Evolutionary conservation across 2,888 invertebrate species (phyloP), one percentile per base, ranked within the genome.

Genomic region (Aphidius colemani): DNA sequence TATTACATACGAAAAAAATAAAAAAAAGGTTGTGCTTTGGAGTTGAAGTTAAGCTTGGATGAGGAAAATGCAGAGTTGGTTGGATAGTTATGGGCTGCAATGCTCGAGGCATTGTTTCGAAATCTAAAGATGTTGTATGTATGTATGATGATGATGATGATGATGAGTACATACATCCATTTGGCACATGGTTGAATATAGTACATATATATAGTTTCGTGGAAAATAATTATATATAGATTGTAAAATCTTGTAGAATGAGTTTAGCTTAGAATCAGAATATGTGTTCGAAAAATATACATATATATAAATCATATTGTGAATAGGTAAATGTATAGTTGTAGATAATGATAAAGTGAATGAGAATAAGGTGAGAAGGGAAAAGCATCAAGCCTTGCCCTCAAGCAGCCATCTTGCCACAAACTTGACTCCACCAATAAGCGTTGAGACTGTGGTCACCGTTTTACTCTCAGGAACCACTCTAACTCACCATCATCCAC

Each of bases 341-440:
- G 60, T 63, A 66, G 61, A 65, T 67, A 63, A 60, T 61, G 65
- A 59, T 60, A 53, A 61, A 18, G 48, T 45, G 65, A 51, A 60
- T 44, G 66, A 65, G 67, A 46, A 66, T 68, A 63, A 57, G 53
- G 66, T 66, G 59, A 65, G 67, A 71, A 55, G 59, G 56, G 63
- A 61, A 61, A 62, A 63, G 39, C 30, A 18, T 45, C 30, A 57
- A 45, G 30, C 46, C 63, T 62, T 65, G 68, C 65, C 58, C 61
- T 65, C 65, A 66, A 72, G 75, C 76, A 80, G 82, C 82, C 82
- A 82, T 82, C 81, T 82, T 82, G 82, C 82, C 82, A 81, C 82
- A 82, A 82, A 81, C 81, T 80, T 78, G 78, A 80, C 80, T 81
- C 81, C 79, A 82, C 82, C 82, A 82, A 82, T 82, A 78, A 81